phyloP scores from a whole-genome alignment of 2,888 invertebrate genomes.

The Mythimna vitellina region DNA sequence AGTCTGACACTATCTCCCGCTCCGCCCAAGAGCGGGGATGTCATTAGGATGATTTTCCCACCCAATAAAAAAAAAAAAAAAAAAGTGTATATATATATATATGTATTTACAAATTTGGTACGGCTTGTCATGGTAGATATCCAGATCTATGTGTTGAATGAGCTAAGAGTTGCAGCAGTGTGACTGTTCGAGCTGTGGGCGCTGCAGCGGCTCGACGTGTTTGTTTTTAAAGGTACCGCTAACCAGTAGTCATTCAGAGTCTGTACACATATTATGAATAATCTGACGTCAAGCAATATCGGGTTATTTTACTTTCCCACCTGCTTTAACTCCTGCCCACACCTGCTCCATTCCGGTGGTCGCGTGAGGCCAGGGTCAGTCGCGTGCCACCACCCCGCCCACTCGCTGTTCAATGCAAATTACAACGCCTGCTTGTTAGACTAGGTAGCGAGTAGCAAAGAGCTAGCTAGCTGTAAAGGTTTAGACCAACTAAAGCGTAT shows the following conservation, averaged over 20 bases:
- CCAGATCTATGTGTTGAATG: no score
- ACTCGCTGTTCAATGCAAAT: slow-evolving; percentile 50
- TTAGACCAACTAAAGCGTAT: neutral
- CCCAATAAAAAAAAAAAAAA: no score
- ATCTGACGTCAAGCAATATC: neutral
- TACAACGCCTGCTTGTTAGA: slow-evolving; percentile 8
- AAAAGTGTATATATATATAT: no score
- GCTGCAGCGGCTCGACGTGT: no score
- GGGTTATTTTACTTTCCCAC: neutral
- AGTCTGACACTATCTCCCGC: no score
- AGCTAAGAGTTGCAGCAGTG: no score
- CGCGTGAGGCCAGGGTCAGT: slow-evolving; percentile 8
- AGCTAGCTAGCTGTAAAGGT: neutral
- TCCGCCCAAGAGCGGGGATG: no score
- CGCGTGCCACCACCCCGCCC: slow-evolving; percentile 19
- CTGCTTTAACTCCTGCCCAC: slow-evolving; percentile 20
- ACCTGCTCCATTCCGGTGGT: neutral
- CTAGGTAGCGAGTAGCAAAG: neutral
- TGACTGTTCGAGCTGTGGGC: no score
- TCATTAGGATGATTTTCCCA: no score
- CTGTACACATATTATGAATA: neutral
- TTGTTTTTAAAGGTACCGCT: neutral
- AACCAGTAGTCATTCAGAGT: neutral
- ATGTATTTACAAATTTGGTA: no score
- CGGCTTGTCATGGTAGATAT: no score